phyloP scores from a whole-genome alignment of 2,113 vertebrate species.

The Candoia aspera region DNA sequence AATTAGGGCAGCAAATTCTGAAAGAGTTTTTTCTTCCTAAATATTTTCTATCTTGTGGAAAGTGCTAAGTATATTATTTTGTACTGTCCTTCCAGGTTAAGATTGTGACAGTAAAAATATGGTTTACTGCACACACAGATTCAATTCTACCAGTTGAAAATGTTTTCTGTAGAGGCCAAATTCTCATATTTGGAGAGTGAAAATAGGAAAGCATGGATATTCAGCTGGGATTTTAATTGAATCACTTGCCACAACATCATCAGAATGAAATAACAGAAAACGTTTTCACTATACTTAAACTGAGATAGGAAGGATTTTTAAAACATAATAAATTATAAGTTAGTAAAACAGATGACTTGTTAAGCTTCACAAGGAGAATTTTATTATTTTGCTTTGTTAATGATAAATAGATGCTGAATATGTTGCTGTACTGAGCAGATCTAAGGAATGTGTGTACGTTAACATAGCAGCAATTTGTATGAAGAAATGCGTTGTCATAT shows the following conservation, averaged over 20 bases:
- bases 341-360: background rate
- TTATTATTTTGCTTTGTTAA: slow-evolving; percentile 5
- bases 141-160: background rate
- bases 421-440: background rate
- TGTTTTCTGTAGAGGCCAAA: background rate
- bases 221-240: slow-evolving; percentile 11
- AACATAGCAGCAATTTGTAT: background rate
- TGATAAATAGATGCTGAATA: background rate
- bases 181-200: background rate
- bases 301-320: background rate
- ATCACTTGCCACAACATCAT: background rate
- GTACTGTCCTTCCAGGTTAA: background rate
- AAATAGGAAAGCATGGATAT: slow-evolving; percentile 8
- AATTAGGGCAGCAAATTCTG: background rate
- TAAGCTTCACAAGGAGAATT: background rate
- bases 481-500: background rate
- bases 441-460: background rate
- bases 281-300: background rate
- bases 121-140: background rate
- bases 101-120: background rate
- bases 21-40: slow-evolving; percentile 9
- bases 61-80: background rate
- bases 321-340: background rate
- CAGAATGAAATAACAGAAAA: slow-evolving; percentile 24
- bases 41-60: fast-evolving